Conservation (phyloP, 1,140 invertebrate species). For the Aphaenogaster ashmeadi region DNA sequence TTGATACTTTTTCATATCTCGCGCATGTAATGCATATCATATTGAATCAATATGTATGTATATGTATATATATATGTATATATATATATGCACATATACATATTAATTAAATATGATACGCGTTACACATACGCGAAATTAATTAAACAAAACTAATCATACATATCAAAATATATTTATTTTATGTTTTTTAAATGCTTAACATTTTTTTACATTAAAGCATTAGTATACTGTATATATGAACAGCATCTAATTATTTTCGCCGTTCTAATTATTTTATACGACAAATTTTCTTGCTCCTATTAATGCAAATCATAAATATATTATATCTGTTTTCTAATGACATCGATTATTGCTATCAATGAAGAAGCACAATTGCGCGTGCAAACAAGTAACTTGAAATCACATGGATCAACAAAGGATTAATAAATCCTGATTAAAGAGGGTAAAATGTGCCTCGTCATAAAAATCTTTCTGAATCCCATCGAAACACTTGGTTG, state of each 20-base stretch:
- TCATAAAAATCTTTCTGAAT: conserved; percentile 31
- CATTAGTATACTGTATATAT: too few relatives aligned
- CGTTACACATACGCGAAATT: too few relatives aligned
- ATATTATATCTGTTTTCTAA: background rate
- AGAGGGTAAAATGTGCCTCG: background rate
- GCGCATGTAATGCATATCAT: background rate
- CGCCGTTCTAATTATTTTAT: background rate
- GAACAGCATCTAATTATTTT: too few relatives aligned
- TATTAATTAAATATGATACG: too few relatives aligned
- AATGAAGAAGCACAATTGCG: background rate
- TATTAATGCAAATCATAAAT: background rate
- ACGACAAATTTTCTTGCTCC: background rate
- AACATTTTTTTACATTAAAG: background rate
- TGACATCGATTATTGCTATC: background rate
- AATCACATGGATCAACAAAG: background rate
- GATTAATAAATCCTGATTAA: conserved; percentile 30
- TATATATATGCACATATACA: too few relatives aligned
- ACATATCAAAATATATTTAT: background rate
- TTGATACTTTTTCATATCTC: background rate
- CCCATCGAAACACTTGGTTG: conserved; percentile 32
- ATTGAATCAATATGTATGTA: background rate
- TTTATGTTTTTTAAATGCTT: background rate
- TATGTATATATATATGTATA: background rate
- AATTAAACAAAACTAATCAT: too few relatives aligned
- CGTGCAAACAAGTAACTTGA: background rate